These are phyloP conservation scores for Gambusia affinis DNA, from an alignment of 2,113 vertebrate species.

Conservation along the genomic window DNA sequence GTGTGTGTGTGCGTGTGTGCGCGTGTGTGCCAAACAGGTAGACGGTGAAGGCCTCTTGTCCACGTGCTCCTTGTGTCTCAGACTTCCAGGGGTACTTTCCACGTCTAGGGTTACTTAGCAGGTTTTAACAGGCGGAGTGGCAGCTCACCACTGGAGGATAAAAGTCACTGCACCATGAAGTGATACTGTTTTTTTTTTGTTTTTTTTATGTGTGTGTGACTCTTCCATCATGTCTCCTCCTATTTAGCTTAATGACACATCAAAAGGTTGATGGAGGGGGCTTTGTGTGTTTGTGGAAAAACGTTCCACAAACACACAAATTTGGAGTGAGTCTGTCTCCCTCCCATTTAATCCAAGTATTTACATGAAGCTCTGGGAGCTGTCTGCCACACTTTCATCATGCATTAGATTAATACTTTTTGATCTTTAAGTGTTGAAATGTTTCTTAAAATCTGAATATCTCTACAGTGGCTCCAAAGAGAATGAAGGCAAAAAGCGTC, in stretches of 20 bases:
- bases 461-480: neutral
- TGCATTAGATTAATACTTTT: neutral
- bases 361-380: neutral
- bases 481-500: neutral
- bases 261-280: constrained; percentile 25
- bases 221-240: constrained; percentile 37
- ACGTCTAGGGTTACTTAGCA: constrained; percentile 76
- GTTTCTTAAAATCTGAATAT: neutral
- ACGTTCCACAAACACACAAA: neutral
- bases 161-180: constrained; percentile 67
- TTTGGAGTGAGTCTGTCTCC: neutral
- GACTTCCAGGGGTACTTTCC: constrained; percentile 75
- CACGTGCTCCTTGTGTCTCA: constrained; percentile 36
- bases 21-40: neutral
- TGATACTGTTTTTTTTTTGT: constrained; percentile 19
- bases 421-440: neutral
- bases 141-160: constrained; percentile 56
- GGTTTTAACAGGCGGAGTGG: constrained; percentile 71
- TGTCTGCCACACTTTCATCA: neutral
- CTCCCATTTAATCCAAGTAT: neutral
- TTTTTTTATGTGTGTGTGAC: constrained; percentile 30
- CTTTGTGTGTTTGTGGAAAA: constrained; percentile 40
- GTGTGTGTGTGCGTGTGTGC: constrained; percentile 2
- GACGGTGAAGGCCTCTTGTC: constrained; percentile 26
- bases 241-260: constrained; percentile 52